A percentile compares a stretch with the other conserved stretches of the same genome.
phyloP scores from a whole-genome alignment of 2,113 vertebrate genomes.

The Cygnus buccinator region DNA sequence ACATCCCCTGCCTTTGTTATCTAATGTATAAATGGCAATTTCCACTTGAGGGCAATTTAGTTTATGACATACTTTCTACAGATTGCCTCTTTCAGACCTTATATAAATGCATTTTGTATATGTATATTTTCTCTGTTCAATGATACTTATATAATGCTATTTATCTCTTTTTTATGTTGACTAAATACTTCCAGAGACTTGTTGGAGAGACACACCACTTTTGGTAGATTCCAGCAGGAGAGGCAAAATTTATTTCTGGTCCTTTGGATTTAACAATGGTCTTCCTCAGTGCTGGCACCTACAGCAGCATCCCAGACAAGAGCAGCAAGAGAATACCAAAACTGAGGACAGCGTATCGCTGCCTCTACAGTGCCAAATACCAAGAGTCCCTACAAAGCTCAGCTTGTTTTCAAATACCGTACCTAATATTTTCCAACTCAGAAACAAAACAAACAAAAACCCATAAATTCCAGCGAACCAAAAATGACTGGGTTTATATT shows the following conservation, averaged over 20 bases:
- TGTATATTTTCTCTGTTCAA: background rate
- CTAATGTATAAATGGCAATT: slow-evolving; percentile 26
- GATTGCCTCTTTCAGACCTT: background rate
- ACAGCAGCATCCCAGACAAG: fast-evolving
- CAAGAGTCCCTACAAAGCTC: no score
- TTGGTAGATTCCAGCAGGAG: background rate
- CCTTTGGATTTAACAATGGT: fast-evolving
- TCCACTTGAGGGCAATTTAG: background rate
- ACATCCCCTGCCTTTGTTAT: background rate
- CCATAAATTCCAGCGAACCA: background rate
- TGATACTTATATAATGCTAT: background rate
- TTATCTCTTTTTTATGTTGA: background rate
- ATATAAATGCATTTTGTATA: background rate
- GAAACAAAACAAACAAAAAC: no score
- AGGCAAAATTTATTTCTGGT: background rate
- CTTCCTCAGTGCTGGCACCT: background rate
- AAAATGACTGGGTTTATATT: background rate
- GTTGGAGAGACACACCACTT: background rate
- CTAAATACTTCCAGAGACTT: background rate
- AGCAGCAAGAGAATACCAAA: background rate
- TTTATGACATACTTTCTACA: background rate
- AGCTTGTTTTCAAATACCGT: background rate
- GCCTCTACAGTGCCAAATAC: background rate
- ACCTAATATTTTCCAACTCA: background rate
- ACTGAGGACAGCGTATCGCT: fast-evolving